These are phyloP conservation scores for Tyria jacobaeae DNA, from an alignment of 2,888 invertebrate genomes.

Conservation along the genomic window DNA sequence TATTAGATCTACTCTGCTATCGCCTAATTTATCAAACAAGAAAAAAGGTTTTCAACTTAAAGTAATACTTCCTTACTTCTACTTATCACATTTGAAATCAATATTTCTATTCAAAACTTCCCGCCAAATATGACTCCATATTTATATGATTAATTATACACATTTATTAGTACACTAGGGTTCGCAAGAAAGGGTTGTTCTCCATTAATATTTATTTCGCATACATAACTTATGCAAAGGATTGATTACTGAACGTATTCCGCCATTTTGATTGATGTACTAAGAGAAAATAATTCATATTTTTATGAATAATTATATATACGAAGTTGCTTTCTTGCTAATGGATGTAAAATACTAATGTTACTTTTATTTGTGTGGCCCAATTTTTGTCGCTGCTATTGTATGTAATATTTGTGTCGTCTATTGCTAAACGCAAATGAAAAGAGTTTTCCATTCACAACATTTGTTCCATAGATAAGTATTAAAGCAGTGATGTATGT, in stretches of 20 bases:
- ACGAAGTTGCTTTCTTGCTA: slow-evolving; percentile 35
- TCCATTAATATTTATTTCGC: slow-evolving; percentile 83
- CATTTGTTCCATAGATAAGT: neutral
- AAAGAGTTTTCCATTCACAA: neutral
- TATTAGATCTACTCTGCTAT: too few species aligned
- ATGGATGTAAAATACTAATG: slow-evolving; percentile 23
- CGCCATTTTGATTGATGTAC: slow-evolving; percentile 53
- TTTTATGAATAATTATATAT: slow-evolving; percentile 34
- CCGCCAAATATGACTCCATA: slow-evolving; percentile 56
- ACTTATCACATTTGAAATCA: slow-evolving; percentile 21
- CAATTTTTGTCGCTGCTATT: slow-evolving; percentile 3
- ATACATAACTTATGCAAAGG: slow-evolving; percentile 70
- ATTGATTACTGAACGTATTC: slow-evolving; percentile 62
- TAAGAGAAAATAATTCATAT: slow-evolving; percentile 48
- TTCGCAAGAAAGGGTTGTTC: slow-evolving; percentile 77
- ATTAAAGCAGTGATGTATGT: neutral
- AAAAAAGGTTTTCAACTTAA: neutral
- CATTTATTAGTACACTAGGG: slow-evolving; percentile 85
- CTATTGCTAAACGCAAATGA: neutral
- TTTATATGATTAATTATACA: slow-evolving; percentile 82
- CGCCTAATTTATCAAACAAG: neutral
- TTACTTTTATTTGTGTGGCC: slow-evolving; percentile 23
- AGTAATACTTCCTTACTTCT: neutral
- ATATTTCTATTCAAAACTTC: slow-evolving; percentile 24
- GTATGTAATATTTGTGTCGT: neutral